Percentiles rank a stretch among this genome's conserved stretches.
phyloP scores from a whole-genome alignment of 2,888 invertebrate genomes.

The Melieria picta region DNA sequence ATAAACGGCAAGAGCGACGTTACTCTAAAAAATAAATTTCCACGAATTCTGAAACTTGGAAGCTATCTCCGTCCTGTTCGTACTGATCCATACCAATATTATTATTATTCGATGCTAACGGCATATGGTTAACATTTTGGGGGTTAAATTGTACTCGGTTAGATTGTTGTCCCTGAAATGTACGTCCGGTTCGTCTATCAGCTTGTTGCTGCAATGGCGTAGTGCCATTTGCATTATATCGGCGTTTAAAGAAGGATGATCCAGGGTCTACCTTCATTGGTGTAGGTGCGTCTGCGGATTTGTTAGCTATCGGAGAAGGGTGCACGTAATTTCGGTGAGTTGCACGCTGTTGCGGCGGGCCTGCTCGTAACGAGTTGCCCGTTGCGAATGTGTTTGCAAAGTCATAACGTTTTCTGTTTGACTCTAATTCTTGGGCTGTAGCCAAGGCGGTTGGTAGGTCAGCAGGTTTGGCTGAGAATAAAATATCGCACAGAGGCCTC shows the following conservation, averaged over 20 bases:
- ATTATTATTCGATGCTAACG: too few relatives aligned
- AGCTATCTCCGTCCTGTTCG: not conserved
- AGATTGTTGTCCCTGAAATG: not conserved
- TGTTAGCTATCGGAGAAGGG: not conserved
- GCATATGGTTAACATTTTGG: too few relatives aligned
- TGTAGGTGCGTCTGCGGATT: not conserved
- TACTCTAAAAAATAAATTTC: constrained; percentile 28
- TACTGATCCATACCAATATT: too few relatives aligned
- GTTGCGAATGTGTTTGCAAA: constrained; percentile 18
- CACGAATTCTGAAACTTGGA: too few relatives aligned
- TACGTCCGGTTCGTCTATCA: not conserved
- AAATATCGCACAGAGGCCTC: constrained; percentile 32
- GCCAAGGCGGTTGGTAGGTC: constrained; percentile 36
- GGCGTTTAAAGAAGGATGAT: constrained; percentile 6
- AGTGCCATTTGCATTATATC: not conserved
- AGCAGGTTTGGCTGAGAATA: constrained; percentile 32
- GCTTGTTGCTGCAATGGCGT: not conserved
- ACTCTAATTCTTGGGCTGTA: constrained; percentile 35
- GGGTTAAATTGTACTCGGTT: not conserved
- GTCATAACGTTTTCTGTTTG: constrained; percentile 21
- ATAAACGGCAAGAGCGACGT: constrained; percentile 28
- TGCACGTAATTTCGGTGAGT: constrained; percentile 1
- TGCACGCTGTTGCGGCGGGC: not conserved
- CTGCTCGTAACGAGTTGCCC: constrained; percentile 9
- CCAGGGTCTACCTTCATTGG: constrained; percentile 18